These are phyloP conservation scores for Oreocharis arfaki DNA, from an alignment of 2,113 vertebrate genomes.

Conservation along the genomic window DNA sequence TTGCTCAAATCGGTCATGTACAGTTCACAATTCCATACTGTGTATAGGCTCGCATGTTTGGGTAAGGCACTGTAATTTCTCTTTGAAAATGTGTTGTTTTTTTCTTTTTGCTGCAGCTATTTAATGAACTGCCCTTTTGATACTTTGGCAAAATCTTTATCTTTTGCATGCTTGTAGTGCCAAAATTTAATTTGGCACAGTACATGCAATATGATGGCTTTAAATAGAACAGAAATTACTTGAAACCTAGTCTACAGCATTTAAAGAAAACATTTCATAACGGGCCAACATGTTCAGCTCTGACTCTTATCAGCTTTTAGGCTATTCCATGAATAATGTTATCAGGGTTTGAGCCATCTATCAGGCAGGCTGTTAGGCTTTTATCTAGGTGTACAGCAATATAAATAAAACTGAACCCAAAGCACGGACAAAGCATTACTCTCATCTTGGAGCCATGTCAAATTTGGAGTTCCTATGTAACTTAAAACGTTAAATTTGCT, in stretches of 20 bases:
- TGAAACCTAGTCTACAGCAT: not conserved
- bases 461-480: not conserved
- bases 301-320: not conserved
- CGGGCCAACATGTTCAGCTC: not conserved
- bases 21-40: not conserved
- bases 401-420: not conserved
- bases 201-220: not conserved
- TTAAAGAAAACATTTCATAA: not conserved
- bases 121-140: not conserved
- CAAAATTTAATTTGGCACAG: not conserved
- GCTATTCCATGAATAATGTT: not conserved
- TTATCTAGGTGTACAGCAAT: not conserved
- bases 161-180: not conserved
- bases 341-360: not conserved
- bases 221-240: not conserved
- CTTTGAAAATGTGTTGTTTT: not conserved
- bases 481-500: not conserved
- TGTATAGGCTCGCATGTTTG: not conserved
- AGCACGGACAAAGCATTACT: not conserved
- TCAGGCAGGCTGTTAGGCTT: not conserved
- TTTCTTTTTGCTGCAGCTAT: not conserved
- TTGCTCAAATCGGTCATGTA: fast-evolving
- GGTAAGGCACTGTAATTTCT: not conserved
- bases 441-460: not conserved
- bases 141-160: not conserved